Percentiles rank a stretch among this genome's conserved stretches.
These are phyloP conservation scores for Chelon auratus DNA, from an alignment of 2,797 vertebrate genomes.

Conservation along the genomic window DNA sequence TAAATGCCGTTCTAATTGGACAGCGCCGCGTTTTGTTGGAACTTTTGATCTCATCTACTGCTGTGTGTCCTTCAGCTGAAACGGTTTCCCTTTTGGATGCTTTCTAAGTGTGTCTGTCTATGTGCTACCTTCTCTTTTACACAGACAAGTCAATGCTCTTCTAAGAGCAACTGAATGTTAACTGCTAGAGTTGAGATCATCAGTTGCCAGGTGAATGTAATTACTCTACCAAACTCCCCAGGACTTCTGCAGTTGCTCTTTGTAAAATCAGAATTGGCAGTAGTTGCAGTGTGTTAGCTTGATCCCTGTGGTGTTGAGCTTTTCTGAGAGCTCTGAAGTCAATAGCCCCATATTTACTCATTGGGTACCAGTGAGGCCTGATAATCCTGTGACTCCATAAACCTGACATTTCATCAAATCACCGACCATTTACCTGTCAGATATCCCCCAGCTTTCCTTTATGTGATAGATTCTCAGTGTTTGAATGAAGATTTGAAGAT, in stretches of 20 bases:
- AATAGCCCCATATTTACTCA: slow-evolving; percentile 66
- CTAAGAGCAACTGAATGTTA: no score
- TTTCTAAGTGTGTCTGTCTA: not conserved
- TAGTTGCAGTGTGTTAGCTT: slow-evolving; percentile 40
- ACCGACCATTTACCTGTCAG: slow-evolving; percentile 55
- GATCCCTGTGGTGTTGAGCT: slow-evolving; percentile 54
- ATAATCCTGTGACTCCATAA: slow-evolving; percentile 41
- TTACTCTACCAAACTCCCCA: slow-evolving; percentile 25
- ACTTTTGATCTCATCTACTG: slow-evolving; percentile 59
- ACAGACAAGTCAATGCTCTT: not conserved
- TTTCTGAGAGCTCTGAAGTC: slow-evolving; percentile 54
- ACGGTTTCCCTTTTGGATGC: slow-evolving; percentile 16
- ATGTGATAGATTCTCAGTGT: slow-evolving; percentile 39
- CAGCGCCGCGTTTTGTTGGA: slow-evolving; percentile 46
- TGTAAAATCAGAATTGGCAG: slow-evolving; percentile 36
- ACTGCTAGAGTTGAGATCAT: slow-evolving; percentile 9
- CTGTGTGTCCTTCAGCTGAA: slow-evolving; percentile 43
- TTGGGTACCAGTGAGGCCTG: slow-evolving; percentile 30
- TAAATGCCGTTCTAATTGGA: slow-evolving; percentile 72
- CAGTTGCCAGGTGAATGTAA: slow-evolving; percentile 24
- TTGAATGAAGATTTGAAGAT: slow-evolving; percentile 64
- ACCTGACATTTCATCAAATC: slow-evolving; percentile 57
- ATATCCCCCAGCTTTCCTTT: slow-evolving; percentile 30
- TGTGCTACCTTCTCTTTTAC: not conserved
- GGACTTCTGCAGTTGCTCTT: slow-evolving; percentile 40